Base-by-base conservation (phyloP, 2,797 vertebrate species). In the Brachyalestes nurse region DNA sequence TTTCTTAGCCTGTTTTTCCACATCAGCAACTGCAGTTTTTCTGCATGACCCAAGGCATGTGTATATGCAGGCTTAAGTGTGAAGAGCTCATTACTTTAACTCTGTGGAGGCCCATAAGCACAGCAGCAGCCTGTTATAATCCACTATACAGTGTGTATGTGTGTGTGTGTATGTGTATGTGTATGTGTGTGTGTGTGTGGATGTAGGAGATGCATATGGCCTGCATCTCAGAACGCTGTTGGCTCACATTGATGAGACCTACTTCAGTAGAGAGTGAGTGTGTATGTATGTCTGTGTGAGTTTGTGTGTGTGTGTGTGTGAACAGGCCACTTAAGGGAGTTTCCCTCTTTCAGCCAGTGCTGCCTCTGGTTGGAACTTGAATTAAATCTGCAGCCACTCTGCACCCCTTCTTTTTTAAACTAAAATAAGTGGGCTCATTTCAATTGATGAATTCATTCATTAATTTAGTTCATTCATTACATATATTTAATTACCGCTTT, bases 41-140 rank as follows among this genome's bases (percentile, higher is more conserved):
- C 16, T 72, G 10, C 58, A 49, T n/a, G 40, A n/a, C 65, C 70
- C 8, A 34, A n/a, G 6, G 12, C 67, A 55, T 72, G 66, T 76
- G 45, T 47, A 82, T 38, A 64, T 7, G 6, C 3, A 40, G 60
- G 58, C 23, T 58, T 51, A 10, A 70, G 69, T 70, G 25, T 64
- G 53, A 69, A 60, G 51, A 45, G 28, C 55, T 12, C n/a, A 62
- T 73, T 69, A 53, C 38, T 62, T 67, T 62, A 69, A 58, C 74
- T 13, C 19, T 65, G 62, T 21, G 4, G 69, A 53, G 58, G 16
- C 51, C 57, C 34, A 51, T 34, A 21, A 75, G 40, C 53, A 42
- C 60, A 61, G 6, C 80, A 69, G 80, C 73, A 75, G 60, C 74
- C 45, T 76, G 21, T 28, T 55, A 72, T 42, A 72, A 80, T 72